A percentile compares a stretch with the other conserved stretches of the same genome.
phyloP scores from a whole-genome alignment of 2,797 vertebrate genomes.

The Aplochiton taeniatus region DNA sequence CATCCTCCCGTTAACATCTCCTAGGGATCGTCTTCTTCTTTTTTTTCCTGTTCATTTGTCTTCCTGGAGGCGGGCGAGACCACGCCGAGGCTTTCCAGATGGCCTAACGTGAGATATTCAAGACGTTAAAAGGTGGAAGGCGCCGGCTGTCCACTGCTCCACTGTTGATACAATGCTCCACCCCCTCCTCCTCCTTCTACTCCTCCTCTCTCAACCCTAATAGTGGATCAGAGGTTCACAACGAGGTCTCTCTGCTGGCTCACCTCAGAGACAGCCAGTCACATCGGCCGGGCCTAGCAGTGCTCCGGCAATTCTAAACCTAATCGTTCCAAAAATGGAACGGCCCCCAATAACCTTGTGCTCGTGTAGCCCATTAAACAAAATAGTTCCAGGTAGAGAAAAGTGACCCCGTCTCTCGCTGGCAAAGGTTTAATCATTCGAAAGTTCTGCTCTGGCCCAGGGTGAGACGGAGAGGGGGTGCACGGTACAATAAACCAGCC shows the following conservation, averaged over 20 bases:
- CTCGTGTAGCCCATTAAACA: not conserved
- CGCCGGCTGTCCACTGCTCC: slow-evolving; percentile 4
- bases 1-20: slow-evolving; percentile 14
- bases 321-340: too few relatives aligned
- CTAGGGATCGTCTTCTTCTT: too few relatives aligned
- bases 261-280: not conserved
- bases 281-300: not conserved
- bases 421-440: too few relatives aligned
- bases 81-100: slow-evolving; percentile 36
- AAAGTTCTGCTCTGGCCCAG: too few relatives aligned
- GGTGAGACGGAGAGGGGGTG: slow-evolving; percentile 9
- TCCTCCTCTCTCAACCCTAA: slow-evolving; percentile 19
- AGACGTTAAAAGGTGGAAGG: slow-evolving; percentile 1
- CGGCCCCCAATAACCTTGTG: not conserved
- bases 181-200: slow-evolving; percentile 1
- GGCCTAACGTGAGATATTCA: slow-evolving; percentile 30
- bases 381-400: too few relatives aligned
- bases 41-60: slow-evolving; percentile 33
- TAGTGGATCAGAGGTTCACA: slow-evolving; percentile 41
- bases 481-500: slow-evolving; percentile 38
- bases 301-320: too few relatives aligned
- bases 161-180: slow-evolving; percentile 21
- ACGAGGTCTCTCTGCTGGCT: not conserved
- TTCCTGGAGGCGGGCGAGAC: slow-evolving; percentile 33
- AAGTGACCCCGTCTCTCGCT: too few relatives aligned